A percentile compares a stretch with the other conserved stretches of the same genome.
phyloP scores from a whole-genome alignment of 2,888 invertebrate species.

The Eulithis prunata region DNA sequence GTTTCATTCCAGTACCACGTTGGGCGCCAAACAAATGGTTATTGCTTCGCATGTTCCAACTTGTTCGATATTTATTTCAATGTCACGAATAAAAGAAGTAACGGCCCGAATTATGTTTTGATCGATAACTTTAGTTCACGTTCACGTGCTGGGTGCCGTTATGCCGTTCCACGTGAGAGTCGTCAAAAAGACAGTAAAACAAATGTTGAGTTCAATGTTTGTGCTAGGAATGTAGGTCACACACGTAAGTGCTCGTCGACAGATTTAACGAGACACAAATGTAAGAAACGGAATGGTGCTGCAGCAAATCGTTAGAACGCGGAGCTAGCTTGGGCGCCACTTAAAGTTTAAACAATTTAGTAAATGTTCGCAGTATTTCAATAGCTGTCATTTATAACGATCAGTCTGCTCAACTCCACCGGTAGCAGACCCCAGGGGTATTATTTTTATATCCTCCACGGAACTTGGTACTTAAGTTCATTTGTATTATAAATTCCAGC shows the following conservation, averaged over 20 bases:
- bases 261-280: slow-evolving; percentile 21
- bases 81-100: slow-evolving; percentile 40
- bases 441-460: slow-evolving; percentile 47
- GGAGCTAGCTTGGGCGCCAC: slow-evolving; percentile 5
- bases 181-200: slow-evolving; percentile 23
- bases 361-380: slow-evolving; percentile 11
- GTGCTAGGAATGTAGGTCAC: slow-evolving; percentile 22
- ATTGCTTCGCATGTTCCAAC: slow-evolving; percentile 40
- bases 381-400: slow-evolving; percentile 1
- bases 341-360: slow-evolving; percentile 13
- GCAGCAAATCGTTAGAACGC: slow-evolving; percentile 3
- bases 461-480: slow-evolving; percentile 54
- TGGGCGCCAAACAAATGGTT: slow-evolving; percentile 56
- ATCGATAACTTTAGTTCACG: slow-evolving; percentile 35
- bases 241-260: slow-evolving; percentile 16
- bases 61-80: slow-evolving; percentile 39
- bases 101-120: slow-evolving; percentile 36
- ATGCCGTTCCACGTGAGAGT: slow-evolving; percentile 22
- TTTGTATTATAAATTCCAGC: slow-evolving; percentile 58
- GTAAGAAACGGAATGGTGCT: slow-evolving; percentile 3
- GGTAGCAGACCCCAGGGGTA: slow-evolving; percentile 40
- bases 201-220: slow-evolving; percentile 24
- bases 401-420: slow-evolving; percentile 22
- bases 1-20: slow-evolving; percentile 54
- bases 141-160: slow-evolving; percentile 26